Evolutionary conservation across 2,797 vertebrate species (phyloP).

Genomic region (Okamejei kenojei): DNA sequence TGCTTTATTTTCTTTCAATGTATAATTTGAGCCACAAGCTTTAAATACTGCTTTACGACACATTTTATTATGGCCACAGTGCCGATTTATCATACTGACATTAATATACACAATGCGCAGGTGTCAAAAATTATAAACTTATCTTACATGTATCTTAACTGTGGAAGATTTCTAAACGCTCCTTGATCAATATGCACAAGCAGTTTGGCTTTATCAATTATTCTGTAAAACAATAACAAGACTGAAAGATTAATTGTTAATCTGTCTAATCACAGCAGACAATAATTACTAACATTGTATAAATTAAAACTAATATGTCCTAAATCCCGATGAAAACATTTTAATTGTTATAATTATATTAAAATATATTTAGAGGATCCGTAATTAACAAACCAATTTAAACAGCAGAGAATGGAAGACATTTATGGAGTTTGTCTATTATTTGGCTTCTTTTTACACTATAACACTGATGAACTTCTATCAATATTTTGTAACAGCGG

Average conservation of each 20-base stretch:
- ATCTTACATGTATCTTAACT: conserved; percentile 31
- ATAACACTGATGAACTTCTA: not conserved
- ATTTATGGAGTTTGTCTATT: not conserved
- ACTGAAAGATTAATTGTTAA: not conserved
- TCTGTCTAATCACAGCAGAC: not conserved
- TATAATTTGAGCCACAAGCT: not conserved
- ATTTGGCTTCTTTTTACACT: not conserved
- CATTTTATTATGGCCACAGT: not conserved
- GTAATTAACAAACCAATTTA: not conserved
- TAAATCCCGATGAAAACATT: not conserved
- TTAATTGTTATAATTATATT: not conserved
- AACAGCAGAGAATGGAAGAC: not conserved
- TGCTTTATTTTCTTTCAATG: not conserved
- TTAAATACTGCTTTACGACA: not conserved
- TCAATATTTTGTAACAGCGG: not conserved
- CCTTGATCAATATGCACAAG: conserved; percentile 23
- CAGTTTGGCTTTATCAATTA: conserved; percentile 35
- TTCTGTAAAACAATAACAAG: conserved; percentile 29
- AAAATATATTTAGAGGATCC: not conserved
- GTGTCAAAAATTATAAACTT: not conserved
- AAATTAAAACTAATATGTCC: not conserved
- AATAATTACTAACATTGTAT: not conserved
- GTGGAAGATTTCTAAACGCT: conserved; percentile 30
- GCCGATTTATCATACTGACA: not conserved
- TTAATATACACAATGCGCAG: not conserved